Base-by-base conservation (phyloP, 2,888 invertebrate genomes). In the Serrognathus titanus region DNA sequence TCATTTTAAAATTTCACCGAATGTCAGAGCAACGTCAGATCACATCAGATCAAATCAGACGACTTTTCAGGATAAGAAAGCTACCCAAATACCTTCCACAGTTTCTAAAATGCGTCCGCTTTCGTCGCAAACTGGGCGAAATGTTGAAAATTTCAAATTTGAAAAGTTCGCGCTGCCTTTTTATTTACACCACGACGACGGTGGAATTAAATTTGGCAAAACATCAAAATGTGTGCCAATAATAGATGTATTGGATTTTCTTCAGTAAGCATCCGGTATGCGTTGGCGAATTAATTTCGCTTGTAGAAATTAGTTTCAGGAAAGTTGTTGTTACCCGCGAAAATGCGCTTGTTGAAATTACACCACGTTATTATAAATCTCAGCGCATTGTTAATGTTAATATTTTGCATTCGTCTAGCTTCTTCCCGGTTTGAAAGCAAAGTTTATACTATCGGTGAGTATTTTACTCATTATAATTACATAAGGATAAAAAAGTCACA, bases 171-270 rank as follows among this genome's bases (percentile, higher is more conserved):
- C 57, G 50, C 50, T 13, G 11, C n/a, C 24, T 9, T 11, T 38
- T n/a, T 49, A 49, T 20, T 20, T 36, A 16, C n/a, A 16, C 10
- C 13, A 16, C 52, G 38, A 37, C 46, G 35, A 10, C 46, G 38
- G n/a, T n/a, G n/a, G 38, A 58, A 58, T 54, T 58, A 52, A 51
- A 48, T 37, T 58, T 54, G 58, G 58, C 53, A 12, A 10, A 10
- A 12, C 12, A 43, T 54, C 58, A 58, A 38, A 48, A 52, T 43
- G 24, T 41, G 31, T 48, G 10, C 12, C 51, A 48, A 51, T 51
- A 57, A 48, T 43, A 55, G 45, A 31, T 6, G 24, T 7, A 31
- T 31, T 31, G 24, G 6, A 31, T 31, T 31, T 31, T 31, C 24
- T 31, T 31, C 24, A 31, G 6, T 31, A 7, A 5, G 7, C 24